Conservation (phyloP, 2,797 vertebrate genomes). For the Eutrigla gurnardus region DNA sequence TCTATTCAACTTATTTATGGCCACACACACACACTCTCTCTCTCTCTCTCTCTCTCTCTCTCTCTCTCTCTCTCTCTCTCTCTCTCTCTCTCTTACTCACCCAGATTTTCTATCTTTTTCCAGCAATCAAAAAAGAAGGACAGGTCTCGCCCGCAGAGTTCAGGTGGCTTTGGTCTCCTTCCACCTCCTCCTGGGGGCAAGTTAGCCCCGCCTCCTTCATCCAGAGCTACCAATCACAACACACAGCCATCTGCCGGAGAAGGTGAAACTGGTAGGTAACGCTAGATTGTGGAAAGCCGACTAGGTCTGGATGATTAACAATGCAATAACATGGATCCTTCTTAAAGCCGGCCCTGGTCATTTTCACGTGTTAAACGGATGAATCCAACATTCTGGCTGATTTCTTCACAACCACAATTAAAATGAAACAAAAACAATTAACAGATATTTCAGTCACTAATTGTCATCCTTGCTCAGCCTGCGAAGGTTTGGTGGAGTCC, state of each 20-base stretch:
- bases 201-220: conserved; percentile 82
- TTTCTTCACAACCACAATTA: not conserved
- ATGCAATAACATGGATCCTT: not conserved
- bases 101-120: conserved; percentile 10
- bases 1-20: not conserved
- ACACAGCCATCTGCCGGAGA: conserved; percentile 65
- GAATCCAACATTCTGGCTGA: not conserved
- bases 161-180: conserved; percentile 89
- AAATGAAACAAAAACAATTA: not conserved
- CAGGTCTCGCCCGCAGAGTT: conserved; percentile 85
- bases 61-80: no score
- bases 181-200: conserved; percentile 94
- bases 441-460: not conserved
- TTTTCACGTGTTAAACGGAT: not conserved
- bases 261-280: conserved; percentile 73
- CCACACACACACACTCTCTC: not conserved
- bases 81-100: not conserved
- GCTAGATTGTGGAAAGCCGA: not conserved
- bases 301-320: not conserved
- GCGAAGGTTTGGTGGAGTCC: not conserved
- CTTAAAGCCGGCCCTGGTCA: not conserved
- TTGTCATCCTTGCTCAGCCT: not conserved
- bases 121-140: conserved; percentile 92
- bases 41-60: no score
- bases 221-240: conserved; percentile 79